phyloP scores from a whole-genome alignment of 2,888 invertebrate genomes.

The Diaprepes abbreviatus region DNA sequence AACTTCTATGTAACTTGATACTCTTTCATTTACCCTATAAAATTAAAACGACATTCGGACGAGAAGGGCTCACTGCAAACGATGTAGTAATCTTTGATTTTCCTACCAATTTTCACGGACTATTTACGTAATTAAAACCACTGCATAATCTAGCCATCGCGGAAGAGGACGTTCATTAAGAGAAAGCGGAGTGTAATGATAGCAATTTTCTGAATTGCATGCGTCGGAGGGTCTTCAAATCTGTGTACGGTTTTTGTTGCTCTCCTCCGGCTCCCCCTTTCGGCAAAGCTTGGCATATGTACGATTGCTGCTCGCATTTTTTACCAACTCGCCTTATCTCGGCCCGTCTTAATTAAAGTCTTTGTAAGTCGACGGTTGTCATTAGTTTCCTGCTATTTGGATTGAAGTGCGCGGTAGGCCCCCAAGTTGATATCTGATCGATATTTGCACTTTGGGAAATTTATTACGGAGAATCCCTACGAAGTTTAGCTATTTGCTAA shows the following conservation, averaged over 20 bases:
- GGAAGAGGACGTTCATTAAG: conserved; percentile 54
- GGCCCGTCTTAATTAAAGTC: conserved; percentile 60
- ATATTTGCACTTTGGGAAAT: conserved; percentile 41
- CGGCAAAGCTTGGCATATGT: conserved; percentile 53
- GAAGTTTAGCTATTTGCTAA: background rate
- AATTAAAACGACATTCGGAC: conserved; percentile 1
- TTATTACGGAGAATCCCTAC: background rate
- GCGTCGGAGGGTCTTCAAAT: conserved; percentile 52
- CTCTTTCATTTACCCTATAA: background rate
- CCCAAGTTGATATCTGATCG: conserved; percentile 40
- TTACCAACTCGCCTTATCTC: conserved; percentile 58
- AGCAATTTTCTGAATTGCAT: conserved; percentile 57
- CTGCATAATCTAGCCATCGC: conserved; percentile 40
- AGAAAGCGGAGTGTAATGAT: conserved; percentile 57
- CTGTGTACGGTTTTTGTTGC: conserved; percentile 53
- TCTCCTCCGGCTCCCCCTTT: conserved; percentile 37
- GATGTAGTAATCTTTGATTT: conserved; percentile 20
- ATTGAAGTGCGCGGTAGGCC: conserved; percentile 45
- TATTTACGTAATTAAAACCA: conserved; percentile 50
- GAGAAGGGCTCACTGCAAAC: background rate
- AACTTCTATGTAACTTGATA: too few relatives aligned
- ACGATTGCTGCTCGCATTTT: conserved; percentile 57
- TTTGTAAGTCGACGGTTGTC: conserved; percentile 58
- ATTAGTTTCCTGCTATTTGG: conserved; percentile 57
- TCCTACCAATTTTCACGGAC: conserved; percentile 35